These are phyloP conservation scores for Drosophila lacicola DNA, from an alignment of 2,888 invertebrate genomes.

Conservation along the genomic window DNA sequence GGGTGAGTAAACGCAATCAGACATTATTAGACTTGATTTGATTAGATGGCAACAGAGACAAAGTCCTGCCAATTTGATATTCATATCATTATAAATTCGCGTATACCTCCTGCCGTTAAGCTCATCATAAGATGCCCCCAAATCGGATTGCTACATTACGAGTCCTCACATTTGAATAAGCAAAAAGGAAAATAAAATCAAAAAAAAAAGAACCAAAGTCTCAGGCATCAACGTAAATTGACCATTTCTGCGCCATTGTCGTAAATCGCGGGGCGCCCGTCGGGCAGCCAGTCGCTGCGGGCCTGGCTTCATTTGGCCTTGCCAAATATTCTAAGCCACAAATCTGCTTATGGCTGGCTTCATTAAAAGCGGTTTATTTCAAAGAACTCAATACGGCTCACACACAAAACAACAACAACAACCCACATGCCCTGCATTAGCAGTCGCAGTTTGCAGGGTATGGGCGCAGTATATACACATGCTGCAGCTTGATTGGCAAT, in stretches of 20 bases:
- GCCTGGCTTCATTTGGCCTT: conserved; percentile 66
- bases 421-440: conserved; percentile 1
- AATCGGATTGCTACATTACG: conserved; percentile 72
- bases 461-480: neutral
- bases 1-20: conserved; percentile 37
- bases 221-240: conserved; percentile 65
- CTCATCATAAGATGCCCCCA: conserved; percentile 66
- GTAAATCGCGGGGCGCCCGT: conserved; percentile 55
- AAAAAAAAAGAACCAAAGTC: conserved; percentile 7
- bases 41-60: conserved; percentile 56
- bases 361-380: conserved; percentile 79
- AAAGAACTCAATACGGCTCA: conserved; percentile 54
- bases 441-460: neutral
- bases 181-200: conserved; percentile 5
- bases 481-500: conserved; percentile 37
- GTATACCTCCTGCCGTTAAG: conserved; percentile 51
- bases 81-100: conserved; percentile 82
- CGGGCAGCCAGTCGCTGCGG: conserved; percentile 11
- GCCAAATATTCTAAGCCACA: conserved; percentile 79
- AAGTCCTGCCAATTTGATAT: conserved; percentile 79
- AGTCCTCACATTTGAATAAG: conserved; percentile 66
- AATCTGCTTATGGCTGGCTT: conserved; percentile 81
- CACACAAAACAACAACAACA: conserved; percentile 20
- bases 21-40: conserved; percentile 75
- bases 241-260: conserved; percentile 72